These are phyloP conservation scores for Strigops habroptila DNA, from an alignment of 2,113 vertebrate genomes.

Conservation along the genomic window DNA sequence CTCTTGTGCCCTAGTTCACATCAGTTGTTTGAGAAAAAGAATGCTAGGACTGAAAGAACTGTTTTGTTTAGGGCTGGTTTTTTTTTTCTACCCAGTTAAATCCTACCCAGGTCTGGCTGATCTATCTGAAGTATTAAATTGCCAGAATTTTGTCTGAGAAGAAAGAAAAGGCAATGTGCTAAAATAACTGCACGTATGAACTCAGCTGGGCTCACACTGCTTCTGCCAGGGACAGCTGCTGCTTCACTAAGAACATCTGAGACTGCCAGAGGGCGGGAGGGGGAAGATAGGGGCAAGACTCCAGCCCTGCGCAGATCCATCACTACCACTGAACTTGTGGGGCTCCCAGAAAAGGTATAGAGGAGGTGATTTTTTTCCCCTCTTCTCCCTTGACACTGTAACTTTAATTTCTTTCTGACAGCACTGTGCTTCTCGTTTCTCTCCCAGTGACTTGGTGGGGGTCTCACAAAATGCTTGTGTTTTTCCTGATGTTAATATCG, in stretches of 20 bases:
- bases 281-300: not conserved
- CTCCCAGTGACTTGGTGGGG: not conserved
- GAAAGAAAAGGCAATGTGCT: not conserved
- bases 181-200: conserved; percentile 4
- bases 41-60: not conserved
- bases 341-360: not conserved
- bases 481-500: not conserved
- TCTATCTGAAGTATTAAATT: conserved; percentile 20
- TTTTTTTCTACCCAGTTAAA: not conserved
- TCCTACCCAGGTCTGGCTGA: not conserved
- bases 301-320: not conserved
- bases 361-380: not conserved
- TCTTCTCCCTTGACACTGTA: not conserved
- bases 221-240: conserved; percentile 29
- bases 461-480: not conserved
- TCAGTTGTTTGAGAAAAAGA: not conserved
- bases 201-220: not conserved
- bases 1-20: not conserved
- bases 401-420: not conserved
- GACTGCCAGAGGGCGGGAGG: not conserved
- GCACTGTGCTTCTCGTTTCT: not conserved
- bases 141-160: not conserved
- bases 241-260: not conserved
- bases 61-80: not conserved
- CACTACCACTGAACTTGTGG: not conserved